phyloP scores from a whole-genome alignment of 1,140 invertebrate genomes.

The Euborellia annulipes region DNA sequence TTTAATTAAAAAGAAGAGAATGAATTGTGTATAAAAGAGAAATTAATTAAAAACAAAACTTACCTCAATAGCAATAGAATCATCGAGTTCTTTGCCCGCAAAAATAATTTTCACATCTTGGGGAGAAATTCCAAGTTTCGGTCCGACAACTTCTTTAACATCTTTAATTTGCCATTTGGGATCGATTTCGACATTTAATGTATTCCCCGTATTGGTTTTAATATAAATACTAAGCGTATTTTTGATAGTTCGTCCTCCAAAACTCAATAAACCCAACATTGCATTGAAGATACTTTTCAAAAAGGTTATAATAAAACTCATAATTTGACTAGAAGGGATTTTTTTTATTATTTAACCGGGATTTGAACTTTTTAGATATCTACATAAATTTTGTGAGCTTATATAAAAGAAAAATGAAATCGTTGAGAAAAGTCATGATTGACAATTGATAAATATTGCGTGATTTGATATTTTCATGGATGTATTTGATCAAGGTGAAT shows the following conservation, averaged over 20 bases:
- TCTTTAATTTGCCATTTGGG: constrained; percentile 59
- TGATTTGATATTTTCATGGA: too few species aligned
- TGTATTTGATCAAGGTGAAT: too few species aligned
- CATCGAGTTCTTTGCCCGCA: constrained; percentile 64
- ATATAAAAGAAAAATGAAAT: too few species aligned
- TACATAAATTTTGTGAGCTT: too few species aligned
- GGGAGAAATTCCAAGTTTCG: constrained; percentile 45
- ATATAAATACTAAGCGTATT: constrained; percentile 51
- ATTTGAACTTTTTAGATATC: too few species aligned
- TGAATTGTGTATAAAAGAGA: neutral
- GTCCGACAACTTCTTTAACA: constrained; percentile 54
- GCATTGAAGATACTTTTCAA: constrained; percentile 35
- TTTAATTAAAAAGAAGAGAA: neutral
- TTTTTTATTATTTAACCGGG: too few species aligned
- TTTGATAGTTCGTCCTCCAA: constrained; percentile 37
- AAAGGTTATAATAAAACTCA: constrained; percentile 41
- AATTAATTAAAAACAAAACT: neutral
- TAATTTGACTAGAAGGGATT: too few species aligned
- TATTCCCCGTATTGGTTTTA: constrained; percentile 51
- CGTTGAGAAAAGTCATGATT: too few species aligned
- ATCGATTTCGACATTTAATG: constrained; percentile 48
- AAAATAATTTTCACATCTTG: constrained; percentile 71
- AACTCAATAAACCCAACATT: constrained; percentile 46
- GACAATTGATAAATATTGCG: too few species aligned
- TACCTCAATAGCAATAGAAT: constrained; percentile 54